Base-by-base conservation (phyloP, 2,113 vertebrate genomes). In the Rhodinocichla rosea region DNA sequence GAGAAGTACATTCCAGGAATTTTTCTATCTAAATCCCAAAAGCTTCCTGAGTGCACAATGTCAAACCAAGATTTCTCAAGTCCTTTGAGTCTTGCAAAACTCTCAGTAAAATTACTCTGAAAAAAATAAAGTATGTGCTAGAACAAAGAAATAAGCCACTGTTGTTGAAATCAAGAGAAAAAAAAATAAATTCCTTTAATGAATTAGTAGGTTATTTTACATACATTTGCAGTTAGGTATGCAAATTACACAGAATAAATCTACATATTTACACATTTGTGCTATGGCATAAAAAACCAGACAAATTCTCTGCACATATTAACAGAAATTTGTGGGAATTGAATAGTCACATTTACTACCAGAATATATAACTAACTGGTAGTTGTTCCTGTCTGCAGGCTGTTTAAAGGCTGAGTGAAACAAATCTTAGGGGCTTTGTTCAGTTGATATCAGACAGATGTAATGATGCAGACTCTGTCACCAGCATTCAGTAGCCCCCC, bases 1-100 rank as follows among this genome's bases (percentile, higher is more conserved):
- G 33, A 76, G 40, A 90, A 86, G 13, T 64, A 79, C 88, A 94
- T 93, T 97, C 89, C 92, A 81, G 45, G 37, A 82, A 70, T 93
- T 85, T 83, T 87, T 94, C 74, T 79, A 2, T 81, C 60, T 53
- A 92, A 97, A 85, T 90, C 84, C 60, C 88, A 55, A 56, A 91
- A 91, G 81, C 79, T 91, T 94, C 64, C 37, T 13, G 42, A 95
- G 49, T 62, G 57, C 78, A 85, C 32, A 42, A 84, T 90, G 40
- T 71, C 79, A 90, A 87, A 91, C 22, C 23, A 80, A 89, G 56
- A 74, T 57, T 62, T 76, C 75, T 75, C 40, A 73, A 83, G 56
- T 56, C 59, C 64, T 88, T 49, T 37, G 39, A 91, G 30, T 63
- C 79, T 92, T 89, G 75, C 67, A 92, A 94, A 97, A 80, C 39